These are phyloP conservation scores for Podarcis cretensis DNA, from an alignment of 2,113 vertebrate genomes.

Conservation along the genomic window DNA sequence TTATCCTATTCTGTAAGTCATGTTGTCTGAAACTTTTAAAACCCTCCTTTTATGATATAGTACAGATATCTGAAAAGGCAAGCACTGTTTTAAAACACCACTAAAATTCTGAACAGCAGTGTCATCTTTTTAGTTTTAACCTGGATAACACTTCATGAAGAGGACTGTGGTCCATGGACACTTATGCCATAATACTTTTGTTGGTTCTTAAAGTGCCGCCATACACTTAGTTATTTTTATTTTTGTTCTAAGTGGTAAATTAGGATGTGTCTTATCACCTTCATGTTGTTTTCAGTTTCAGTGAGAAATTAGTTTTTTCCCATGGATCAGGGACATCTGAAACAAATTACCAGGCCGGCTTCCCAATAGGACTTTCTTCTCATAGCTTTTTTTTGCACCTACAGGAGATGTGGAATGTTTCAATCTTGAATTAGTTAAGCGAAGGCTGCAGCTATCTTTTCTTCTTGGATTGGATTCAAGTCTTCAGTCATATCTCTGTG, in stretches of 20 bases:
- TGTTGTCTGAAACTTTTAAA: not conserved
- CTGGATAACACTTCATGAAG: too few relatives aligned
- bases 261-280: not conserved
- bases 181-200: too few relatives aligned
- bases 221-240: not conserved
- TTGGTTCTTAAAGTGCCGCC: too few relatives aligned
- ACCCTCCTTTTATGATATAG: not conserved
- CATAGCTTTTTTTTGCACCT: not conserved
- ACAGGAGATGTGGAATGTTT: not conserved
- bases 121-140: too few relatives aligned
- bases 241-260: not conserved
- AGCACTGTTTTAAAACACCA: not conserved
- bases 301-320: not conserved
- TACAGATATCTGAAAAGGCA: not conserved
- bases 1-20: not conserved
- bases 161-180: too few relatives aligned
- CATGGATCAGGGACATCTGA: not conserved
- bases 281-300: not conserved
- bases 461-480: not conserved
- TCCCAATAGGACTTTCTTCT: not conserved
- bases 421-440: conserved; percentile 2
- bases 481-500: not conserved
- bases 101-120: not conserved
- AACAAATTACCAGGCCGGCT: not conserved
- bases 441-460: not conserved